Base-by-base conservation (phyloP, 2,797 vertebrate species). In the Parotocinclus haroldoi region DNA sequence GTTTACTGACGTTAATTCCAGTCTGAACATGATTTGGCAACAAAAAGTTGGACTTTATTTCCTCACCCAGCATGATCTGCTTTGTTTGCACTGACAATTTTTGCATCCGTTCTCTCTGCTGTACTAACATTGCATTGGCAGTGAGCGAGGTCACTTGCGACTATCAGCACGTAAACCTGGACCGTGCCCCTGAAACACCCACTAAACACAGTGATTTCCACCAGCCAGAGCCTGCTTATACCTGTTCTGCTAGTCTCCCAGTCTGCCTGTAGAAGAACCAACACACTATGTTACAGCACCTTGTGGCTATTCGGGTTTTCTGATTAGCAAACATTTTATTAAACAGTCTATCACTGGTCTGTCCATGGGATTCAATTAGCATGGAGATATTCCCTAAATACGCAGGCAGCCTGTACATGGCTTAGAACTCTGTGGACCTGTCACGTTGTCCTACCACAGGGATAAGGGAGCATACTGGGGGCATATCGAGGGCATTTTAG, bases 1-100 rank as follows among this genome's bases (percentile, higher is more conserved):
- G 61, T 68, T 69, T 75, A 75, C 66, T 51, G 51, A 62, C 69
- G 63, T 14, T 44, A 62, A 65, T 64, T 69, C 57, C 56, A 74
- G 61, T 75, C 77, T 63, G 55, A 66, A 77, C 73, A 76, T 67
- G 76, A 68, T 63, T 67, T 72, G 44, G 60, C 50, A 58, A 61
- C 69, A 58, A 27, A 55, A 51, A 62, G 50, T 58, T 72, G 67
- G 37, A 68, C 69, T 73, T 75, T 66, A 61, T 69, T 61, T 70
- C 42, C 56, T 37, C 39, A 63, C 57, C 38, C 50, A 72, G 51
- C 46, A 49, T 50, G 17, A 61, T 37, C 7, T 58, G 19, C 50
- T 71, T 48, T 63, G 71, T 72, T 71, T 74, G 58, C 38, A 36
- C 18, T 61, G 50, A 66, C 69, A 42, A 56, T 50, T 48, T 50